A percentile compares a stretch with the other conserved stretches of the same genome.
These are phyloP conservation scores for Neelides folsomi DNA, from an alignment of 2,888 invertebrate genomes.

Conservation along the genomic window DNA sequence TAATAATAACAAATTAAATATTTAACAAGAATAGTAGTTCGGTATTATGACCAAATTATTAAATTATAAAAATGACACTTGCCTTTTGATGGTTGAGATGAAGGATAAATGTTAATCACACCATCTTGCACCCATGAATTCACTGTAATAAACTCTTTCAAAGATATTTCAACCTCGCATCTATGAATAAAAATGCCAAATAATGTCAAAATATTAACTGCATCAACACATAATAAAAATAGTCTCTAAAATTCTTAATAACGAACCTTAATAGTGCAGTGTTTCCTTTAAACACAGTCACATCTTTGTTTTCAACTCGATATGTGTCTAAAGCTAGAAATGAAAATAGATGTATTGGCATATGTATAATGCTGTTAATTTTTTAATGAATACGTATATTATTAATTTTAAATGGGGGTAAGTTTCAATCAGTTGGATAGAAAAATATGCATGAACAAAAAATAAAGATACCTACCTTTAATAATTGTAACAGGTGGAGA, in stretches of 20 bases:
- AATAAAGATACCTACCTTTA: too few species aligned
- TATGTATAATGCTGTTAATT: too few species aligned
- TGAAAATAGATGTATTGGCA: conserved; percentile 13
- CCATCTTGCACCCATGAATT: conserved; percentile 83
- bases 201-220: neutral
- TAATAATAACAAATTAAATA: too few species aligned
- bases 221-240: neutral
- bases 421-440: too few species aligned
- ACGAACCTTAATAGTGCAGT: conserved; percentile 72
- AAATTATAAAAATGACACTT: too few species aligned
- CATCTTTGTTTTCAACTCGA: conserved; percentile 79
- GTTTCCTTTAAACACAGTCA: conserved; percentile 80
- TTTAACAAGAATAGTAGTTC: neutral
- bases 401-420: too few species aligned
- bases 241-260: conserved; percentile 26
- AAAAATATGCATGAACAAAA: too few species aligned
- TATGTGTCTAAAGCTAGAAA: conserved; percentile 67
- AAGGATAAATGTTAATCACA: conserved; percentile 59
- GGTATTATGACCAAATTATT: neutral
- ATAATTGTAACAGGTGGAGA: conserved; percentile 44
- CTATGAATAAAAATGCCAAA: conserved; percentile 20
- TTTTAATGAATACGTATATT: too few species aligned
- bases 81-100: neutral
- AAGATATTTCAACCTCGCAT: conserved; percentile 77
- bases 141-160: conserved; percentile 71